Evolutionary conservation across 2,113 vertebrate genomes (phyloP), one percentile per base, ranked within the genome.

Genomic region (Buteo buteo): DNA sequence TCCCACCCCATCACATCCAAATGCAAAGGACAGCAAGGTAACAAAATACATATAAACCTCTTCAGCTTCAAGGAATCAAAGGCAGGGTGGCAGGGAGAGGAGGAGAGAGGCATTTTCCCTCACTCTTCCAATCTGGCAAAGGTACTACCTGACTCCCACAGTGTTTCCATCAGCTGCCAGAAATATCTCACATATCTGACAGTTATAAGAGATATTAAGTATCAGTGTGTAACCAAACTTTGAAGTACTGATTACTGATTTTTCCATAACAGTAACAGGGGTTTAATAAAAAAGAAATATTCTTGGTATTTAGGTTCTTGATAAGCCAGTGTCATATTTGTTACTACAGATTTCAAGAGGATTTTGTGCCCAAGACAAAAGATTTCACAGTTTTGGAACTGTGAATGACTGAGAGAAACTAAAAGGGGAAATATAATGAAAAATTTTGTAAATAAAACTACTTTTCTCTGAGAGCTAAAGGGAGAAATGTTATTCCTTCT

Each of bases 161-260:
- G 36, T 79, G 73, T 93, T 96, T 91, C 86, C 62, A 85, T 11
- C 86, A 91, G 44, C 67, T 97, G 94, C 94, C 93, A 95, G 70
- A 92, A 64, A 65, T 16, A 84, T 22, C 44, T 90, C 38, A 40
- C 24, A 10, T 74, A 83, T 8, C 36, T 66, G 66, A 62, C 77
- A 95, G 40, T 47, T 90, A 45, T 2, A 90, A 73, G 59, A 77
- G n/a, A 82, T 54, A 78, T 13, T 87, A 62, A 57, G 69, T 55
- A 84, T 57, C 58, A 72, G 31, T 14, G 45, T 86, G 74, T 86
- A 85, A 94, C 40, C 70, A 59, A 96, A 92, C 34, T 69, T 91
- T 7, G 16, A 67, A 74, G 32, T 65, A 82, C 34, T 9, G 36
- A 91, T 87, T 76, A 71, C 61, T 61, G 61, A 76, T 54, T 82